These are phyloP conservation scores for Crambe crambe DNA, from an alignment of 37 sponge, comb jelly and placozoan genomes.

Conservation along the genomic window DNA sequence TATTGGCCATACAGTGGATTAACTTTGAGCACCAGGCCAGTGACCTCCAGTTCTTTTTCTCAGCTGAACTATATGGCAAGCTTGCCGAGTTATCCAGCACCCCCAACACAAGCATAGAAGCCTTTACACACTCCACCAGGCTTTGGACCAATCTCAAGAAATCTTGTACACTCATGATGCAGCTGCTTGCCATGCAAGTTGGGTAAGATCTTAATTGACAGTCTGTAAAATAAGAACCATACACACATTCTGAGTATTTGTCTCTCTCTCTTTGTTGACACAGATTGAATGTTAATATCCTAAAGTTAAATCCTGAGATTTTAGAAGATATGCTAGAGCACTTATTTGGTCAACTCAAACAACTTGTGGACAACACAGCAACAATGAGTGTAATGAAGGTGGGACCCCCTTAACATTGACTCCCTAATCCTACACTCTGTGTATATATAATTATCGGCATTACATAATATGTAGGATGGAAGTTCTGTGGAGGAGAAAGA, in stretches of 20 bases:
- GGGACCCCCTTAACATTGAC: background rate
- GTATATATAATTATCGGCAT: background rate
- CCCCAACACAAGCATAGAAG: slow-evolving; percentile 6
- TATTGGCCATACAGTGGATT: slow-evolving; percentile 54
- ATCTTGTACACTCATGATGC: slow-evolving; percentile 3
- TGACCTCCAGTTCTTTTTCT: slow-evolving; percentile 55
- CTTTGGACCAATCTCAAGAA: background rate
- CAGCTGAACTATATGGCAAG: slow-evolving; percentile 19
- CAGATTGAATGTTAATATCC: slow-evolving; percentile 40
- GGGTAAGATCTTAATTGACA: slow-evolving; percentile 32
- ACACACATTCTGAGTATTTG: background rate
- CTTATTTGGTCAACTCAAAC: slow-evolving; percentile 46
- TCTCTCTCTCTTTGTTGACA: background rate
- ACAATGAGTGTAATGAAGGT: background rate
- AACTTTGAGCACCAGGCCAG: slow-evolving; percentile 37
- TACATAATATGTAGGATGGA: background rate
- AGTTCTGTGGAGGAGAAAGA: slow-evolving; percentile 18
- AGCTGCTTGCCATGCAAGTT: slow-evolving; percentile 35
- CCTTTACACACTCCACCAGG: background rate
- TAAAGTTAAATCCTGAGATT: slow-evolving; percentile 26
- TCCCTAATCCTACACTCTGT: background rate
- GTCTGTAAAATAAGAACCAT: background rate
- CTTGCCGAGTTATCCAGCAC: slow-evolving; percentile 22
- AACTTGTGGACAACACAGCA: slow-evolving; percentile 5
- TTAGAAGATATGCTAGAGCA: slow-evolving; percentile 9